Percentiles rank a stretch among this genome's conserved stretches.
phyloP scores from a whole-genome alignment of 2,113 vertebrate species.

The Pelvicachromis taeniatus region DNA sequence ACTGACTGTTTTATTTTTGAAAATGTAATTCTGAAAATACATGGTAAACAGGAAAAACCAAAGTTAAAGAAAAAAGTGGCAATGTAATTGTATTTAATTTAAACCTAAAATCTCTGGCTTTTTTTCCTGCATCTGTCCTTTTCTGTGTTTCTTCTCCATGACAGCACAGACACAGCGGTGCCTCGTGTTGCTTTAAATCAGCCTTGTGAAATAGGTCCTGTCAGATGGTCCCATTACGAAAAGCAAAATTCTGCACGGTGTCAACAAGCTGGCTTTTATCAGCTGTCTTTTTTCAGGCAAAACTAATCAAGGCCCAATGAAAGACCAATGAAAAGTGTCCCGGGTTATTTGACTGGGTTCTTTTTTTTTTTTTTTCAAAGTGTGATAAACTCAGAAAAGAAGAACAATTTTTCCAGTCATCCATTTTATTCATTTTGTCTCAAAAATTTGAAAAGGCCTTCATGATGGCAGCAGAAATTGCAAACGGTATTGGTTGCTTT shows the following conservation, averaged over 20 bases:
- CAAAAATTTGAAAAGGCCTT: neutral
- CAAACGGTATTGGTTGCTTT: neutral
- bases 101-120: neutral
- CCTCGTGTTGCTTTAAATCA: neutral
- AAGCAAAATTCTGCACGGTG: neutral
- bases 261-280: constrained; percentile 11
- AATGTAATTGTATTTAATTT: neutral
- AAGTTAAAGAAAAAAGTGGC: neutral
- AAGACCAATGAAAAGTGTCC: neutral
- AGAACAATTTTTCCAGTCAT: neutral
- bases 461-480: neutral
- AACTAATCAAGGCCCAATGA: constrained; percentile 1
- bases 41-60: accelerated
- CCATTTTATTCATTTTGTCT: neutral
- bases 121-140: neutral
- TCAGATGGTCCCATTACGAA: constrained; percentile 20
- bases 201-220: neutral
- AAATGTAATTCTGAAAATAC: neutral
- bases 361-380: neutral
- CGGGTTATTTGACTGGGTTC: neutral
- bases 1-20: neutral
- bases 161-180: neutral
- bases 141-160: neutral
- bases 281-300: neutral
- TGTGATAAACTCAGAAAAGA: neutral